Conservation (phyloP, 2,888 invertebrate genomes). For the Brenthis ino region DNA sequence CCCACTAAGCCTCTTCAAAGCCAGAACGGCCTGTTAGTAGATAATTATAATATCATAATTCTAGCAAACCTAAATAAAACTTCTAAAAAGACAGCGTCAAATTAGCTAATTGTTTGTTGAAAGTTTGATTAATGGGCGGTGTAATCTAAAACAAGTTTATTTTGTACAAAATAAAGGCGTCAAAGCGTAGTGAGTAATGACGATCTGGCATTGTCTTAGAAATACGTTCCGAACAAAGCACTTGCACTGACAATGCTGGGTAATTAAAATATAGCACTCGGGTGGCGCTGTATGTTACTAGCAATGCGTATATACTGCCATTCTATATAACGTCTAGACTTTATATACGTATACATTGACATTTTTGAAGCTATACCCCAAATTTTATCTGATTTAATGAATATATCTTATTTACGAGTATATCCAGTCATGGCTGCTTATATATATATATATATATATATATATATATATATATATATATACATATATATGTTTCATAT, state of each 20-base stretch:
- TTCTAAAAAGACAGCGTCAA: conserved; percentile 23
- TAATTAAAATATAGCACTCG: conserved; percentile 40
- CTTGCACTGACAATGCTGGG: conserved; percentile 37
- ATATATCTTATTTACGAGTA: too few species aligned
- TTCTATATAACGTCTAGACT: not conserved
- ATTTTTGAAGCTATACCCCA: too few species aligned
- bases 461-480: too few species aligned
- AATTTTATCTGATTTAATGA: too few species aligned
- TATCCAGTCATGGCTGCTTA: too few species aligned
- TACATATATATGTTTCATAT: too few species aligned
- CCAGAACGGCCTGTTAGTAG: too few species aligned
- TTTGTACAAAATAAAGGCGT: conserved; percentile 30
- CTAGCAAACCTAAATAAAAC: not conserved
- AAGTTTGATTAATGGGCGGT: conserved; percentile 34
- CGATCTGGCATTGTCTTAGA: conserved; percentile 39
- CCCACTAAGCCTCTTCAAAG: too few species aligned
- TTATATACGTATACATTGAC: not conserved
- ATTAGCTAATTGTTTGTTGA: conserved; percentile 32
- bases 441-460: too few species aligned
- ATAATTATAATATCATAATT: not conserved
- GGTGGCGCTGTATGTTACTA: not conserved
- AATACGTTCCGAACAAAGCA: conserved; percentile 37
- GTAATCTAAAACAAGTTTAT: conserved; percentile 32
- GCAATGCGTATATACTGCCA: too few species aligned
- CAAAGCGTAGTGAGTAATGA: conserved; percentile 38